These are phyloP conservation scores for Rousettus madagascariensis DNA, from an alignment of 2,797 vertebrate species.

Conservation along the genomic window DNA sequence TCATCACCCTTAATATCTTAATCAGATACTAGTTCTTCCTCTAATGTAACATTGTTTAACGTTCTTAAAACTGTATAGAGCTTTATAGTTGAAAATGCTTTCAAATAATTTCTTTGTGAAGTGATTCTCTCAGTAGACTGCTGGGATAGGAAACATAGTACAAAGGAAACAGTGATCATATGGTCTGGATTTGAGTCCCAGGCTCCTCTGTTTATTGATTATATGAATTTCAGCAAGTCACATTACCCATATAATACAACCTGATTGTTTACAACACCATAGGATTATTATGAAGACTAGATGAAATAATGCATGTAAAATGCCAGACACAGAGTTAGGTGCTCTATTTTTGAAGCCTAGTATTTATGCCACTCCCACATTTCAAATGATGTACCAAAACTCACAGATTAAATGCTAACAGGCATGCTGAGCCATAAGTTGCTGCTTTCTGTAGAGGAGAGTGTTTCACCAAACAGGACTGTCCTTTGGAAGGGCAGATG, in stretches of 20 bases:
- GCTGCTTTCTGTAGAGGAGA: not conserved
- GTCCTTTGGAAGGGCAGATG: not conserved
- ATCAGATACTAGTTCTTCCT: conserved; percentile 9
- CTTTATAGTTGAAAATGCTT: not conserved
- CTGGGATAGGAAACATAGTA: not conserved
- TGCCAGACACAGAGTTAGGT: not conserved
- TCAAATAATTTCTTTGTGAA: conserved; percentile 38
- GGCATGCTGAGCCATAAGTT: not conserved
- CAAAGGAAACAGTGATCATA: not conserved
- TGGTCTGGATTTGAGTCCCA: not conserved
- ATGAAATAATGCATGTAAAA: not conserved
- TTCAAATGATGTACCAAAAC: not conserved
- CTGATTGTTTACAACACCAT: not conserved
- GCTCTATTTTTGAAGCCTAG: not conserved
- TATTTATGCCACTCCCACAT: not conserved
- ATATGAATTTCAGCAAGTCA: not conserved
- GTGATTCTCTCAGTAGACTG: not conserved
- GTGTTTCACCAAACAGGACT: not conserved
- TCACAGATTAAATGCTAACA: not conserved
- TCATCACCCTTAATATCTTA: conserved; percentile 38
- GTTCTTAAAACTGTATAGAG: not conserved
- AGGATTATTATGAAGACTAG: not conserved
- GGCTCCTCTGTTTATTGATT: not conserved
- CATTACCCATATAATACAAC: not conserved
- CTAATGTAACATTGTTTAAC: not conserved